phyloP scores from a whole-genome alignment of 2,113 vertebrate genomes.

The Oryzias woworae region DNA sequence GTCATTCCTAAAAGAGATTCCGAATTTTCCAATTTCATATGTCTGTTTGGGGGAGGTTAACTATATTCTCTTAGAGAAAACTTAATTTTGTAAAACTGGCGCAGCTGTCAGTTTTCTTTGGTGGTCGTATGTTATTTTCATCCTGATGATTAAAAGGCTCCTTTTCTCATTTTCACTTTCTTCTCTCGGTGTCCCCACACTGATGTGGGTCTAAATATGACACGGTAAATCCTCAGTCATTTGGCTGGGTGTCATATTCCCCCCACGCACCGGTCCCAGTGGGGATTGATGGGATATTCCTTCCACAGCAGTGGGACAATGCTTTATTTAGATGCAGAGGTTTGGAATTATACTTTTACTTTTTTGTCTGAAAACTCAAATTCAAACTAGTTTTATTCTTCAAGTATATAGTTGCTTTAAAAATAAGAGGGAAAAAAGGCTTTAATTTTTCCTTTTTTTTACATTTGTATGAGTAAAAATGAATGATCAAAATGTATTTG shows the following conservation, averaged over 20 bases:
- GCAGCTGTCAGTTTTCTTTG: constrained; percentile 7
- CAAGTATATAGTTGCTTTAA: no score
- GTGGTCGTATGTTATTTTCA: constrained; percentile 10
- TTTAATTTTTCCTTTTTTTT: no score
- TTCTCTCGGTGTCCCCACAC: constrained; percentile 21
- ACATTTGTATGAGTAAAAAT: no score
- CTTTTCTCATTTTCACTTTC: constrained; percentile 34
- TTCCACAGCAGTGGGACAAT: constrained; percentile 19
- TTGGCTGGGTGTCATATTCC: constrained; percentile 64
- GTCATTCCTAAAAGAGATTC: no score
- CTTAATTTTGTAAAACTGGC: neutral
- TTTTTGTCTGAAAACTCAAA: neutral
- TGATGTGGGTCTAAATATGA: constrained; percentile 60
- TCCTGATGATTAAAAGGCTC: constrained; percentile 28
- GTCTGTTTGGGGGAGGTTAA: no score
- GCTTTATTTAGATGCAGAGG: constrained; percentile 60
- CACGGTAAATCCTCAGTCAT: constrained; percentile 59
- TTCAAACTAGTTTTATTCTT: no score
- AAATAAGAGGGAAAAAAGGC: no score
- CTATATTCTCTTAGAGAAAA: no score
- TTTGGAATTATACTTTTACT: constrained; percentile 15
- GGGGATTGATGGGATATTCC: constrained; percentile 52
- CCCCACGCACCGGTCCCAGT: constrained; percentile 54
- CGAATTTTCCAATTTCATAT: no score
- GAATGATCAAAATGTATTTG: no score